phyloP scores from a whole-genome alignment of 2,888 invertebrate species.

The Tiliacea aurago region DNA sequence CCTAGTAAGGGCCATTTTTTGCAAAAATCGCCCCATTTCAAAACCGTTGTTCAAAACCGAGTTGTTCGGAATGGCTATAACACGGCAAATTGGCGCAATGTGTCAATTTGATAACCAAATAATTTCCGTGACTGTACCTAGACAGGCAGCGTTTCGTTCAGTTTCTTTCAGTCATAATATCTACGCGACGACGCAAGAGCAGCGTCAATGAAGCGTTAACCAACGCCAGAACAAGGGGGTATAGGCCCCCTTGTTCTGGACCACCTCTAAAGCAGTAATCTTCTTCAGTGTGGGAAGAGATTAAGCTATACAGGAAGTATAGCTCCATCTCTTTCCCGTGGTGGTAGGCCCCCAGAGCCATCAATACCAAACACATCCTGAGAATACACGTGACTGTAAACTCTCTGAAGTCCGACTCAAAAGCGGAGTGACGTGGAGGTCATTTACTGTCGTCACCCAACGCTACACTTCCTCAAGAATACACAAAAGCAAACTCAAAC shows the following conservation, averaged over 20 bases:
- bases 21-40: too few species aligned
- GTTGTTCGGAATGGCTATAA: too few species aligned
- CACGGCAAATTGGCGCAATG: background rate
- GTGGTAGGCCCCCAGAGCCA: too few species aligned
- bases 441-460: constrained; percentile 26
- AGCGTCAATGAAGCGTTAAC: background rate
- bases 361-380: background rate
- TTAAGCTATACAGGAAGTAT: too few species aligned
- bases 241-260: too few species aligned
- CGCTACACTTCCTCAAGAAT: constrained; percentile 38
- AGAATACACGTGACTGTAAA: background rate
- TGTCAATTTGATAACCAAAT: background rate
- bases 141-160: too few species aligned
- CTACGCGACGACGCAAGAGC: background rate
- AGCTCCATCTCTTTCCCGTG: too few species aligned
- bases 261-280: too few species aligned
- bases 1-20: too few species aligned
- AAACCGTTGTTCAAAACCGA: too few species aligned
- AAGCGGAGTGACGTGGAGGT: background rate
- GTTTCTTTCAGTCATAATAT: background rate
- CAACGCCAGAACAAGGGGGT: too few species aligned
- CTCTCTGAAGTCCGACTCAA: background rate
- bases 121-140: background rate
- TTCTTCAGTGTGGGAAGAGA: too few species aligned
- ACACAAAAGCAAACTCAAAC: constrained; percentile 5